Evolutionary conservation across 2,797 vertebrate genomes (phyloP), one percentile per base, ranked within the genome.

Genomic region (Menidia menidia): DNA sequence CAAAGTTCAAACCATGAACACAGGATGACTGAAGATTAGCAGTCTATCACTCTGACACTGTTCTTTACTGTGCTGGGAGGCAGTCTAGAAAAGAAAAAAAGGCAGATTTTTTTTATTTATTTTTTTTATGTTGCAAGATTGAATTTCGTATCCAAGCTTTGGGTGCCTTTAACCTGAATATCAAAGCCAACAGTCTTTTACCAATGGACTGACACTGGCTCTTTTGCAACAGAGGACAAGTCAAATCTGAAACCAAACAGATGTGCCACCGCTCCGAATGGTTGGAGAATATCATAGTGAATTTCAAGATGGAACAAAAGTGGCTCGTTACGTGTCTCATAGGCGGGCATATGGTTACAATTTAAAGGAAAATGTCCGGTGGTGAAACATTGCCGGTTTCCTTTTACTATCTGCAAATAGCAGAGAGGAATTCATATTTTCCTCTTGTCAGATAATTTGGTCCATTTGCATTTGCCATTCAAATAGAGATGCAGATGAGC

Each of bases 391-490:
- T 1, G 30, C 76, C 44, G 25, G 11, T 73, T 78, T 75, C 32
- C 80, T 71, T 64, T 75, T 45, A 52, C 55, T 14, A 19, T 87
- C 83, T 90, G 89, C 85, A 92, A 88, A 92, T 83, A 84, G 84
- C 75, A 68, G 83, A 77, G 74, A 85, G 74, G 85, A 91, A 92
- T 89, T 87, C 88, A 83, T 79, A 86, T 90, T 89, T 92, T 85
- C 87, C 77, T 88, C 86, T 88, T 80, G 82, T 91, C 88, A 92
- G 87, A 93, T 93, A 82, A 92, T 92, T 92, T 91, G 89, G 89
- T 80, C 88, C 89, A 92, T 93, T 93, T 92, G 87, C 89, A 93
- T 93, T 93, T 92, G 81, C 85, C 85, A 89, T 87, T 90, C 84
- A 89, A 89, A 89, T 86, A 76, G 74, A 83, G 82, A 89, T 89